Base-by-base conservation (phyloP, 2,797 vertebrate species). In the Aulostomus chinensis region DNA sequence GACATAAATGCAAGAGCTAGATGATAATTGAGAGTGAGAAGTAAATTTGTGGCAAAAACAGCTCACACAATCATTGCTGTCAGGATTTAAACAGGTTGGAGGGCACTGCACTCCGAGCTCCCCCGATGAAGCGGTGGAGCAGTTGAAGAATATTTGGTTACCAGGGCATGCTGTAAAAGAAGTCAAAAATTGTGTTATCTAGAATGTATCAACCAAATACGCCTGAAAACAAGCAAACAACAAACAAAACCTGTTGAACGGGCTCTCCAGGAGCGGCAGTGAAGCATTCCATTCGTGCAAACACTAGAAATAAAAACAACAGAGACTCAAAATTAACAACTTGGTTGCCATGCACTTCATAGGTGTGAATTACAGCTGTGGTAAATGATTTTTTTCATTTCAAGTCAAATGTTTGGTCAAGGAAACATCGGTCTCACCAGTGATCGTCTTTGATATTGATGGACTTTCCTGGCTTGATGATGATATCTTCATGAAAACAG, bases 211-310 rank as follows among this genome's bases (percentile, higher is more conserved):
- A 40, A 37, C 0, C 2, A 29, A 37, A 45, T 24, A 1, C 2
- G 17, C 13, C 1, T 33, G 5, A 29, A 21, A 54, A 3, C 4
- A 35, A 14, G 12, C 0, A 4, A 21, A 11, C 10, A 48, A 20
- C 9, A 10, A 39, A 55, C 15, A 40, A 40, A 20, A 68, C 64
- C 37, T 58, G 85, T 86, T 58, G 49, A 38, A 37, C 2, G 40
- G 1, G 32, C 0, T 68, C 11, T 80, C 82, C 89, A 85, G 35
- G 87, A 88, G 21, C 22, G 82, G 55, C 97, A 99, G 1, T 87
- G 85, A 63, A 99, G 80, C 42, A 81, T 84, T 54, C 92, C 97
- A 32, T 94, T 90, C 36, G 63, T 91, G 65, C 97, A 99, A 14
- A 92, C 51, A 43, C 96, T 99, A 46, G 2, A 55, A 58, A 48